Evolutionary conservation across 2,888 invertebrate species (phyloP).

Genomic region (Ametastegia equiseti): DNA sequence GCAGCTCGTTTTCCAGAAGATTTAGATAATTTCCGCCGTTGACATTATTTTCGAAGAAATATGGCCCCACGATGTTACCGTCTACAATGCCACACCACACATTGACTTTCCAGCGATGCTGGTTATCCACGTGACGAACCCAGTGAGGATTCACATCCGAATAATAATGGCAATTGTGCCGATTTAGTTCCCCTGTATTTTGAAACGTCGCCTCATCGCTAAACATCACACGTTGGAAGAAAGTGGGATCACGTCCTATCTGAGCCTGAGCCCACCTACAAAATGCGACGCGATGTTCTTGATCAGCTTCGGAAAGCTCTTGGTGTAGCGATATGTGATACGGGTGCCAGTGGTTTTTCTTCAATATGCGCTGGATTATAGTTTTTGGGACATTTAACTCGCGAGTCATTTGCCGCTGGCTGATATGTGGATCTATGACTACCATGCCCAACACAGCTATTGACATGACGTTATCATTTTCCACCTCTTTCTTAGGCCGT

Average conservation of each 20-base stretch:
- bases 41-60: constrained; percentile 55
- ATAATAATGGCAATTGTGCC: constrained; percentile 17
- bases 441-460: not conserved
- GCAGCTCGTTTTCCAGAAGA: constrained; percentile 53
- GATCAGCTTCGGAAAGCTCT: constrained; percentile 26
- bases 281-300: constrained; percentile 37
- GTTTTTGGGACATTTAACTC: not conserved
- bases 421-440: not conserved
- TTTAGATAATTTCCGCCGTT: constrained; percentile 55
- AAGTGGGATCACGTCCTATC: constrained; percentile 48
- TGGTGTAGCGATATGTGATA: constrained; percentile 51
- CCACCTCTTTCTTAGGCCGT: not conserved
- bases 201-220: not conserved
- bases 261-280: constrained; percentile 50
- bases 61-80: constrained; percentile 53
- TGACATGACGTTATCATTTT: not conserved
- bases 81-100: constrained; percentile 53
- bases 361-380: not conserved
- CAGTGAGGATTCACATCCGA: constrained; percentile 16
- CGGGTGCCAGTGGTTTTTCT: constrained; percentile 37
- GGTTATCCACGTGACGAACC: constrained; percentile 17
- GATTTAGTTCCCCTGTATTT: not conserved
- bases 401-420: constrained; percentile 23
- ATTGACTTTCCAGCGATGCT: constrained; percentile 37
- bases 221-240: constrained; percentile 50